Percentiles rank a stretch among this genome's conserved stretches.
Conservation (phyloP, 1,140 invertebrate genomes). For the Bombus pyrosoma region DNA sequence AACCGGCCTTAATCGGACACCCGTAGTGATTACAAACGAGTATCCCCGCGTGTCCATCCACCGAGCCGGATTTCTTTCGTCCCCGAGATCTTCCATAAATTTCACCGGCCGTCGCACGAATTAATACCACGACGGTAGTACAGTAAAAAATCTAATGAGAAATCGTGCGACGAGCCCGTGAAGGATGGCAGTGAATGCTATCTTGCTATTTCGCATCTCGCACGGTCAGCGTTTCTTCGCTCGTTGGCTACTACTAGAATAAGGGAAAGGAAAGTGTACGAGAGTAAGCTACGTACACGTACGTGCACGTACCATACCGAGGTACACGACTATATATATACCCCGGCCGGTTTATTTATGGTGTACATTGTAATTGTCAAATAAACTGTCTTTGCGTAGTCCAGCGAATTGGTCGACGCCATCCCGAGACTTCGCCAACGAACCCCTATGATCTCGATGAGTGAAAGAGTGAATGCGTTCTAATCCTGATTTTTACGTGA, state of each 20-base stretch:
- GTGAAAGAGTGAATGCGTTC: too few species aligned
- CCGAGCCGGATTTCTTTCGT: slow-evolving; percentile 48
- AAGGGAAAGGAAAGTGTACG: neutral
- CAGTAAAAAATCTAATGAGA: slow-evolving; percentile 68
- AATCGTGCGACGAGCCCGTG: slow-evolving; percentile 59
- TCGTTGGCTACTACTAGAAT: neutral
- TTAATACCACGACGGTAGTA: slow-evolving; percentile 40
- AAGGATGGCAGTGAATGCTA: slow-evolving; percentile 51
- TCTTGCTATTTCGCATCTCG: slow-evolving; percentile 42
- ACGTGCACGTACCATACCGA: neutral
- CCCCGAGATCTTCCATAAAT: slow-evolving; percentile 49
- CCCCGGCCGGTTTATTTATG: slow-evolving; percentile 56
- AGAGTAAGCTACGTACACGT: neutral
- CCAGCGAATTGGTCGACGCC: slow-evolving; percentile 44
- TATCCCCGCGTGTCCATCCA: slow-evolving; percentile 42
- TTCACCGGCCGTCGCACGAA: slow-evolving; percentile 47
- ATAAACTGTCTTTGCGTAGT: slow-evolving; percentile 48
- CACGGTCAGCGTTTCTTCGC: neutral
- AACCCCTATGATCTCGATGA: neutral
- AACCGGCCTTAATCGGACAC: slow-evolving; percentile 56
- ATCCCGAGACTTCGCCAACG: neutral
- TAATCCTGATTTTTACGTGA: neutral
- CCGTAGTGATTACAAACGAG: slow-evolving; percentile 60
- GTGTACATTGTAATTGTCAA: slow-evolving; percentile 64
- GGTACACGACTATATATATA: neutral